A percentile compares a stretch with the other conserved stretches of the same genome.
These are phyloP conservation scores for Cassiopea xamachana DNA, from an alignment of 30 jellyfish, hydroid and myxozoan species.

Conservation along the genomic window DNA sequence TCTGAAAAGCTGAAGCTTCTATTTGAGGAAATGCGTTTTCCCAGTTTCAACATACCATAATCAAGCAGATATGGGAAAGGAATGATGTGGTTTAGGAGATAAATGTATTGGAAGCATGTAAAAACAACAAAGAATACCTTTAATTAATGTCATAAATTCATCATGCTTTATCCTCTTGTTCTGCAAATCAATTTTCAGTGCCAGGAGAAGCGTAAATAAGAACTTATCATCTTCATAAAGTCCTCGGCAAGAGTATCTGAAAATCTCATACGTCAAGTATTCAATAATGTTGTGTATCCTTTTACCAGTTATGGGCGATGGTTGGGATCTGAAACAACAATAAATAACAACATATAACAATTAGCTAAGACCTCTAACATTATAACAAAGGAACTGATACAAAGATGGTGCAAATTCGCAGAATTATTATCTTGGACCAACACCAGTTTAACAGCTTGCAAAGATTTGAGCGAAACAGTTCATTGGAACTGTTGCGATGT, in stretches of 20 bases:
- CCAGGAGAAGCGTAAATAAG: conserved; percentile 78
- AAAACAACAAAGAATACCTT: conserved; percentile 37
- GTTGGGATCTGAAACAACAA: conserved; percentile 67
- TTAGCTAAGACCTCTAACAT: too few relatives aligned
- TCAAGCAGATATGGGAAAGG: neutral
- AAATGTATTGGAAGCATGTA: neutral
- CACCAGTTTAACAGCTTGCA: too few relatives aligned
- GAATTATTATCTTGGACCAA: too few relatives aligned
- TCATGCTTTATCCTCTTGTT: conserved; percentile 69
- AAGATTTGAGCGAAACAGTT: too few relatives aligned
- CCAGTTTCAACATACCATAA: too few relatives aligned
- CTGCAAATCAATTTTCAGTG: conserved; percentile 83
- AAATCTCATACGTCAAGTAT: conserved; percentile 74
- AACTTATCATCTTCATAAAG: conserved; percentile 80
- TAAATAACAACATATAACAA: too few relatives aligned
- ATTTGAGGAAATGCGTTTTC: too few relatives aligned
- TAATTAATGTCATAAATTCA: conserved; percentile 81
- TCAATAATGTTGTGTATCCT: conserved; percentile 78
- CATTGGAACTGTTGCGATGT: too few relatives aligned
- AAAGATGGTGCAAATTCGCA: too few relatives aligned
- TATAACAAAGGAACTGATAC: too few relatives aligned
- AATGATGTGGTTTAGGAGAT: neutral
- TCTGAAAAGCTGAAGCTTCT: neutral
- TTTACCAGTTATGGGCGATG: conserved; percentile 90
- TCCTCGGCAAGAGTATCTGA: conserved; percentile 88